A percentile compares a stretch with the other conserved stretches of the same genome.
These are phyloP conservation scores for Eubucco bourcierii DNA, from an alignment of 2,113 vertebrate genomes.

Conservation along the genomic window DNA sequence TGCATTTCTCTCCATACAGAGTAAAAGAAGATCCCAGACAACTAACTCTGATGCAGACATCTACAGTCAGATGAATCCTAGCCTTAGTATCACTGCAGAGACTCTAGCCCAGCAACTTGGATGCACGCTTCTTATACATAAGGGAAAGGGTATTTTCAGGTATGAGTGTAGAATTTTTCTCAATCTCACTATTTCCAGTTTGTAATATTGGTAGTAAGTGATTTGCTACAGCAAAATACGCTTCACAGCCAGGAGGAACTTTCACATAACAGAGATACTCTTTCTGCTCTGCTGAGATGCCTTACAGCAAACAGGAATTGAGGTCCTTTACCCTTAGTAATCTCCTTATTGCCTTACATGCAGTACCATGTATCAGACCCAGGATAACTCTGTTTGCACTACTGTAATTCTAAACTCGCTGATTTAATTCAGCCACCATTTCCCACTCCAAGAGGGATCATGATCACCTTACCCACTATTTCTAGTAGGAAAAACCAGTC, in stretches of 20 bases:
- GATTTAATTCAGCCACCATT: neutral
- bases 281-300: neutral
- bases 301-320: neutral
- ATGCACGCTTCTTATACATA: neutral
- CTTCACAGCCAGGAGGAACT: neutral
- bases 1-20: neutral
- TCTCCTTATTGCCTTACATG: neutral
- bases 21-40: neutral
- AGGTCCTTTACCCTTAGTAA: neutral
- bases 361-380: neutral
- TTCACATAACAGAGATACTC: neutral
- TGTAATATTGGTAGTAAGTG: neutral
- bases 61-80: neutral
- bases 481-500: neutral
- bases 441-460: neutral
- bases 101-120: neutral
- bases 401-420: neutral
- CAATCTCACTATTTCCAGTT: neutral
- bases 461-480: neutral
- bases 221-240: neutral
- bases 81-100: neutral
- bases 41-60: neutral
- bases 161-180: neutral
- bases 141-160: neutral
- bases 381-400: neutral